Base-by-base conservation (phyloP, 2,888 invertebrate species). In the Leptopterna dolabrata region DNA sequence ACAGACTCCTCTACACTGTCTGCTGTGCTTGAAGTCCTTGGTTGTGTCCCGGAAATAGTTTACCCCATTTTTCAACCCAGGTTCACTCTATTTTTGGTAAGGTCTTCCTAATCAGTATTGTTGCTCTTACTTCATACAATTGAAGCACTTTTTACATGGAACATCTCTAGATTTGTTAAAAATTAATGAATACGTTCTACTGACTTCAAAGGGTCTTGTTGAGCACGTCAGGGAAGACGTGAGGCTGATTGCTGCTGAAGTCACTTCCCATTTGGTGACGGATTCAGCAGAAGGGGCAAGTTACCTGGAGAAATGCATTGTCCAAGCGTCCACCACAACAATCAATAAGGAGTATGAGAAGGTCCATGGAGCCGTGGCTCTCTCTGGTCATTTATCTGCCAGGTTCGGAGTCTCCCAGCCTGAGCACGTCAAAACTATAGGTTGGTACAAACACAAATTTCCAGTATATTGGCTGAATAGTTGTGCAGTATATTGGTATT, bases 21-120 rank as follows among this genome's bases (percentile, higher is more conserved):
- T 86, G 96, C 96, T 90, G 93, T 98, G 91, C 93, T 97, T 89
- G 97, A 98, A 92, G 93, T 97, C 29, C 93, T 97, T n/a, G 97
- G 97, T 63, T 96, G 96, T 88, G 94, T 96, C 13, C 96, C 97
- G 0, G 94, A 95, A 29, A 92, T 94, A 87, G 93, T 97, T 90
- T 94, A 95, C 0, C 91, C 93, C 45, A 93, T 94, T 89, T 95
- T 96, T 91, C 92, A 94, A 1, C 93, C 93, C 45, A 93, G 96
- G 24, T 91, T 95, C 16, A 93, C 94, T 6, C 96, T 95, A 94
- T 91, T 96, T 55, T 92, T 92, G 91, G 83, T 83, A 43, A 81
- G 55, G 13, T 36, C 7, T 36, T 7, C 36, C 7, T 7, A 36
- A 36, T 36, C 2, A 2, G 36, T n/a, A n/a, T 36, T 7, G 36